Percentiles rank a stretch among this genome's conserved stretches.
phyloP scores from a whole-genome alignment of 2,797 vertebrate species.

The Gouania willdenowi region DNA sequence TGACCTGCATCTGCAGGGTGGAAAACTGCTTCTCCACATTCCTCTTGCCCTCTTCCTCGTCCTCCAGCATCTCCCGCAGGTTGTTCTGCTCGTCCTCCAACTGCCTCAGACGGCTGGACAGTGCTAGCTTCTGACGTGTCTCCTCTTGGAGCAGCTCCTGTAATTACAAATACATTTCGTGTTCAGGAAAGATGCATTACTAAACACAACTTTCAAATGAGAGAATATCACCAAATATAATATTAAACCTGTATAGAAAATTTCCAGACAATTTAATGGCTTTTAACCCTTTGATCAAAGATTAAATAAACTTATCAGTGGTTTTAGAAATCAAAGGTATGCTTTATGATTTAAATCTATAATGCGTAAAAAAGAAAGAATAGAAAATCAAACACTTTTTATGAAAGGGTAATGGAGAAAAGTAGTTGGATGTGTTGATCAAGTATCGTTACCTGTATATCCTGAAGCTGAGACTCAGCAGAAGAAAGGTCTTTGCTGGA shows the following conservation, averaged over 20 bases:
- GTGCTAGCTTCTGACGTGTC: conserved; percentile 87
- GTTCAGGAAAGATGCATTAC: too few species aligned
- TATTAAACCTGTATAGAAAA: too few species aligned
- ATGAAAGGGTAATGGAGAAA: too few species aligned
- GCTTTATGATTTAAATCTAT: too few species aligned
- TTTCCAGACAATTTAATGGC: too few species aligned
- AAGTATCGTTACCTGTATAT: conserved; percentile 88
- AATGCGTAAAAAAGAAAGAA: too few species aligned
- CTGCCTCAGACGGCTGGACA: conserved; percentile 87
- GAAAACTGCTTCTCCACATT: conserved; percentile 87
- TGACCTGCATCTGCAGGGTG: conserved; percentile 86
- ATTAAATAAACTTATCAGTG: too few species aligned
- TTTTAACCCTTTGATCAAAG: background rate
- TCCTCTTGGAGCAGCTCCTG: conserved; percentile 93
- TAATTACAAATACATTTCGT: background rate
- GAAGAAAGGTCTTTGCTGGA: conserved; percentile 85
- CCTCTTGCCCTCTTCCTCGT: conserved; percentile 90
- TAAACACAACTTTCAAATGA: too few species aligned
- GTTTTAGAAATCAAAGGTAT: too few species aligned
- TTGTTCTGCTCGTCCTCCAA: conserved; percentile 88
- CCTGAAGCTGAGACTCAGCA: conserved; percentile 89
- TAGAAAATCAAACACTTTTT: background rate
- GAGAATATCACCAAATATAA: too few species aligned
- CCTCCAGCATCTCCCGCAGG: conserved; percentile 88
- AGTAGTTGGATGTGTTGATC: too few species aligned